A percentile compares a stretch with the other conserved stretches of the same genome.
phyloP scores from a whole-genome alignment of 2,888 invertebrate genomes.

The Mythimna ferrago region DNA sequence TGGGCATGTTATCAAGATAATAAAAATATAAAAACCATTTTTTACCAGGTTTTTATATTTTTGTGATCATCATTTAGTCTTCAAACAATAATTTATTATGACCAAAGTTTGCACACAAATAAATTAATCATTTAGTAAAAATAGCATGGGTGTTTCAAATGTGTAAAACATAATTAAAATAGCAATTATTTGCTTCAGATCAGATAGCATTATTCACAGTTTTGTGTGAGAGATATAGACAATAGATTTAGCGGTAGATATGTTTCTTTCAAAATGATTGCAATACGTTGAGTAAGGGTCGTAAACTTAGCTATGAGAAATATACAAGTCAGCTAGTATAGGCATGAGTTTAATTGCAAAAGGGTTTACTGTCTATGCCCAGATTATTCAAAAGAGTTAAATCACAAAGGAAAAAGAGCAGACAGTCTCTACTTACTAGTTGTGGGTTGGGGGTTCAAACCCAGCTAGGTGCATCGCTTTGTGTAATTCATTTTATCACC shows the following conservation, averaged over 20 bases:
- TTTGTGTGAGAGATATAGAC: conserved; percentile 56
- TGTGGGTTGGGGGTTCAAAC: too few species aligned
- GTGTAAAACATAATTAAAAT: conserved; percentile 44
- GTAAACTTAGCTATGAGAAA: conserved; percentile 8
- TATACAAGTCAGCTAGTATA: not conserved
- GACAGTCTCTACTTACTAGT: too few species aligned
- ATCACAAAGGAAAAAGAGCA: too few species aligned
- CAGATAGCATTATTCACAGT: conserved; percentile 48
- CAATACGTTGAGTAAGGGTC: conserved; percentile 44
- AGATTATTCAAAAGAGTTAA: too few species aligned
- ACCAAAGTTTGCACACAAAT: conserved; percentile 4
- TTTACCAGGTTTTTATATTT: too few species aligned
- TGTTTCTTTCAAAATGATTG: conserved; percentile 50
- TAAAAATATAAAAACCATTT: not conserved
- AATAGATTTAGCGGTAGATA: conserved; percentile 42
- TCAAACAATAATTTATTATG: not conserved
- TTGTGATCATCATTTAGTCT: not conserved
- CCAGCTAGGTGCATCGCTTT: too few species aligned
- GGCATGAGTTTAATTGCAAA: not conserved
- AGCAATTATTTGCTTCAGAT: conserved; percentile 50
- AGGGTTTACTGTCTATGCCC: not conserved
- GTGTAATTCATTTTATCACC: too few species aligned
- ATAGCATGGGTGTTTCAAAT: conserved; percentile 13
- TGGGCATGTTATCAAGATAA: too few species aligned
- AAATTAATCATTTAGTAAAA: conserved; percentile 15